Base-by-base conservation (phyloP, 1,140 invertebrate species). In the Tetramorium parvispinum region DNA sequence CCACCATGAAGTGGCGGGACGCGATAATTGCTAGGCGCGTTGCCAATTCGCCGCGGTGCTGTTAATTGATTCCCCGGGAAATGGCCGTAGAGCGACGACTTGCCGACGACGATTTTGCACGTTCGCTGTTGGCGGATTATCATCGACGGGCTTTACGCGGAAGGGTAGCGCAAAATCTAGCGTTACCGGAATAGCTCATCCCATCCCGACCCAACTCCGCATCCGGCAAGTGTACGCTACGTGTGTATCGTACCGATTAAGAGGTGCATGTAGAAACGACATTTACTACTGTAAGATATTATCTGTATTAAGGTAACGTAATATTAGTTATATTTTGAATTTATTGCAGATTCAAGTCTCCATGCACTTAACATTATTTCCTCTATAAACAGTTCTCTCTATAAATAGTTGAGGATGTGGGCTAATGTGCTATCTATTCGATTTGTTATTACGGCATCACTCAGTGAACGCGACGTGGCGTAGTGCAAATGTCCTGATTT, bases 11-110 rank as follows among this genome's bases (percentile, higher is more conserved):
- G 85, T 85, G 89, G 49, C 88, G 81, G 88, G 89, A 91, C 89
- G 87, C 89, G 90, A 90, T 91, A 91, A 91, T 91, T 91, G 85
- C 90, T 85, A 90, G 90, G 90, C 90, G 85, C 87, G 87, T 91
- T 91, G 90, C 90, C 90, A 91, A 90, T 91, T 91, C 89, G 89
- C 43, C 75, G 90, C 86, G 78, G 83, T 57, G 63, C 70, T 85
- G 87, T 91, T 91, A 91, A 91, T 91, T 91, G 90, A 91, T 91
- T 91, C 87, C 59, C 83, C 51, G 59, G 90, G 70, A 88, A 86
- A 91, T 85, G 89, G 59, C 76, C 57, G 88, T 40, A 57, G 57
- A 57, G 11, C 49, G 82, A 65, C 76, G 66, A 82, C 78, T 86
- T 83, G 79, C 51, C 79, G 85, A 83, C 78, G 37, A 87, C 68